Percentiles rank a stretch among this genome's conserved stretches.
phyloP scores from a whole-genome alignment of 2,888 invertebrate species.

The Drosophila quinaria region DNA sequence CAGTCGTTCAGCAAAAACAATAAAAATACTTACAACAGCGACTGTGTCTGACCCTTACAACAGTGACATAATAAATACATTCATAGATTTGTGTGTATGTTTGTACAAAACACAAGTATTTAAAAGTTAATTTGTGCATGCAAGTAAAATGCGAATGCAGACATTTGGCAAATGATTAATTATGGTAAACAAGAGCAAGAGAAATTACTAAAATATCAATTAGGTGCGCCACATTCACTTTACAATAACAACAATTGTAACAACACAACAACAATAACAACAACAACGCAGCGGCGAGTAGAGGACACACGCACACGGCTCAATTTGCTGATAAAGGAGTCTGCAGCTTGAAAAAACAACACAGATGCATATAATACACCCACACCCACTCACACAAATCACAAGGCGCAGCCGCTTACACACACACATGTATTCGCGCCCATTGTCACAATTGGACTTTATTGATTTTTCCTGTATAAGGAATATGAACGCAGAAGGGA shows the following conservation, averaged over 20 bases:
- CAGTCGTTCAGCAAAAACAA: conserved; percentile 14
- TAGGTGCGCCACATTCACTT: conserved; percentile 52
- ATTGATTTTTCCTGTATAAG: conserved; percentile 80
- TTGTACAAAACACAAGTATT: conserved; percentile 9
- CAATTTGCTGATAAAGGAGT: conserved; percentile 65
- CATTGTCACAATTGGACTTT: conserved; percentile 70
- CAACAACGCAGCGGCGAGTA: conserved; percentile 8
- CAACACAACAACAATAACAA: conserved; percentile 34
- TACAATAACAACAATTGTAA: conserved; percentile 23
- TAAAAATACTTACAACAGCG: conserved; percentile 22
- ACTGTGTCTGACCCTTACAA: conserved; percentile 31
- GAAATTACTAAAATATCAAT: conserved; percentile 55
- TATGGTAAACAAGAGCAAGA: conserved; percentile 54
- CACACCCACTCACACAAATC: conserved; percentile 40
- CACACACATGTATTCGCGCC: conserved; percentile 43
- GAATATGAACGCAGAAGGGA: conserved; percentile 50
- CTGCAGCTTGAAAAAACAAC: conserved; percentile 29
- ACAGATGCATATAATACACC: conserved; percentile 39
- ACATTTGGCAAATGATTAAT: conserved; percentile 61
- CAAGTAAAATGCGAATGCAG: conserved; percentile 48
- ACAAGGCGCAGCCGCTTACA: conserved; percentile 52
- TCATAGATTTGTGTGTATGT: conserved; percentile 2
- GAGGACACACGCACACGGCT: conserved; percentile 6
- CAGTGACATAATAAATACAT: conserved; percentile 50
- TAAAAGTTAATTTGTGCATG: conserved; percentile 45